These are phyloP conservation scores for Sphaeridia pumilis DNA, from an alignment of 2,888 invertebrate genomes.

Conservation along the genomic window DNA sequence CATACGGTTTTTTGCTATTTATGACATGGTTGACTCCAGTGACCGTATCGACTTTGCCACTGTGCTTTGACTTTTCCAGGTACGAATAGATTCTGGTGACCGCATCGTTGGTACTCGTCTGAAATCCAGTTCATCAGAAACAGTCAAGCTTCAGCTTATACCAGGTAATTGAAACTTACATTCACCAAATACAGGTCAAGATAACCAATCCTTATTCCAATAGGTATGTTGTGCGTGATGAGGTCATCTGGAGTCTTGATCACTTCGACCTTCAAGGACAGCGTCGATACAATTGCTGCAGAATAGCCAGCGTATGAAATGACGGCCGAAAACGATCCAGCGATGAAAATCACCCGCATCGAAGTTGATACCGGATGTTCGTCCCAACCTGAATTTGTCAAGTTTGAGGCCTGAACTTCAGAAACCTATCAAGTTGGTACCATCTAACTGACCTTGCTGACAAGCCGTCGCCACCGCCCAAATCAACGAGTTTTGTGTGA, in stretches of 20 bases:
- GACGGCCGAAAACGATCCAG: conserved; percentile 30
- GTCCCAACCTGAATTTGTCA: conserved; percentile 26
- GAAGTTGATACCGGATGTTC: conserved; percentile 29
- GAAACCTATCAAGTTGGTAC: too few relatives aligned
- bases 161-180: background rate
- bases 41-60: conserved; percentile 16
- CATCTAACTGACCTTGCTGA: conserved; percentile 27
- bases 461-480: conserved; percentile 32
- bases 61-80: conserved; percentile 1
- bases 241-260: conserved; percentile 25
- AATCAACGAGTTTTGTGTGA: conserved; percentile 29
- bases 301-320: conserved; percentile 34
- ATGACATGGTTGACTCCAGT: conserved; percentile 15
- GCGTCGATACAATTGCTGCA: conserved; percentile 32
- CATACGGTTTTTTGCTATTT: conserved; percentile 15
- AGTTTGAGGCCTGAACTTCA: background rate
- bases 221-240: conserved; percentile 17
- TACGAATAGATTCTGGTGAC: conserved; percentile 18
- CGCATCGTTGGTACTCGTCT: conserved; percentile 9
- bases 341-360: conserved; percentile 28
- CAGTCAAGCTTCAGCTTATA: background rate
- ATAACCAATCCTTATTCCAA: conserved; percentile 26
- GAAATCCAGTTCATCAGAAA: too few relatives aligned
- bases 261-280: conserved; percentile 25
- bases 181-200: conserved; percentile 11